A percentile compares a stretch with the other conserved stretches of the same genome.
These are phyloP conservation scores for Eptatretus burgeri DNA, from an alignment of 2,113 vertebrate species.

Conservation along the genomic window DNA sequence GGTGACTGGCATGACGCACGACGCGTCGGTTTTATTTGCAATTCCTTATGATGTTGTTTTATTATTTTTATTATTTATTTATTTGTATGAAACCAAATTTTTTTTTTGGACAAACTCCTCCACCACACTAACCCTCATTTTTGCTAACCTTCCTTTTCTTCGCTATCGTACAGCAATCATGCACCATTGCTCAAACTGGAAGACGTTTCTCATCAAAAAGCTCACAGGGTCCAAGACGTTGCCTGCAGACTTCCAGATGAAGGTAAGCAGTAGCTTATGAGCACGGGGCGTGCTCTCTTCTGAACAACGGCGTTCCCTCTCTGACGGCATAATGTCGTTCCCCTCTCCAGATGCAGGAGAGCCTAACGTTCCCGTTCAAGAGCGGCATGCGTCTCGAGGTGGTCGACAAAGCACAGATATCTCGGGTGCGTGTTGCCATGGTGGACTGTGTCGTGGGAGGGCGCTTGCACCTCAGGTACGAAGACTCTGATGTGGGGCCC, in stretches of 20 bases:
- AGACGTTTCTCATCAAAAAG: slow-evolving; percentile 52
- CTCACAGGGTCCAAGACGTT: slow-evolving; percentile 51
- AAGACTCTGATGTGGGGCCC: slow-evolving; percentile 14
- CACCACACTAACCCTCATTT: too few species aligned
- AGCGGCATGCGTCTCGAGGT: slow-evolving; percentile 59
- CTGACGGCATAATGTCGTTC: background rate
- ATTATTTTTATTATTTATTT: too few species aligned
- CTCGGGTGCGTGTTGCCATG: slow-evolving; percentile 35
- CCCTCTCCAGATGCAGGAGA: slow-evolving; percentile 38
- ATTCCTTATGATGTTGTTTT: too few species aligned
- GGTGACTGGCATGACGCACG: too few species aligned
- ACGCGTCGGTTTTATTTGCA: too few species aligned
- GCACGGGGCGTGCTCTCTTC: background rate
- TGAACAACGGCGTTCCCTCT: background rate
- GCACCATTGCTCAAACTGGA: slow-evolving; percentile 77
- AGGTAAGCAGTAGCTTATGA: slow-evolving; percentile 27
- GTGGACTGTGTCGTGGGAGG: slow-evolving; percentile 45
- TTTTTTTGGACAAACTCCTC: too few species aligned
- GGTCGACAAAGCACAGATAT: slow-evolving; percentile 46
- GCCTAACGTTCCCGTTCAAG: slow-evolving; percentile 38
- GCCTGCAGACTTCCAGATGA: slow-evolving; percentile 62
- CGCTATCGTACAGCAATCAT: slow-evolving; percentile 36
- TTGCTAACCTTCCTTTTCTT: too few species aligned
- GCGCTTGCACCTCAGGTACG: slow-evolving; percentile 48
- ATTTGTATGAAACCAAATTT: too few species aligned